Evolutionary conservation across 2,888 invertebrate genomes (phyloP), one percentile per base, ranked within the genome.

Genomic region (Magallana nippona): DNA sequence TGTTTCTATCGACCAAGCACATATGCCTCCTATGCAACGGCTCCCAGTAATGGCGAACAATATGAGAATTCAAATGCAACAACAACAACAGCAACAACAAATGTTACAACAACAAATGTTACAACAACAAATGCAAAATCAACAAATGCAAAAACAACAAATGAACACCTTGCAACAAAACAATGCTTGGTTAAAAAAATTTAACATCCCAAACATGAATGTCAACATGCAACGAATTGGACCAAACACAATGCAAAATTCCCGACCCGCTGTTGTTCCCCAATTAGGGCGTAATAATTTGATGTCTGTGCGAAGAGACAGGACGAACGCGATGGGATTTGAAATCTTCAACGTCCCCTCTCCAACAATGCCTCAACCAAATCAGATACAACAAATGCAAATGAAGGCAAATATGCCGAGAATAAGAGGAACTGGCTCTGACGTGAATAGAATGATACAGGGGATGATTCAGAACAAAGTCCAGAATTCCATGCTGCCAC

Each of bases 1-100:
- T 83, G 86, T 88, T 17, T 87, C 88, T 3, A 82, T 83, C 11
- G 88, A 88, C 58, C 82, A 87, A 85, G 32, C 78, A 5, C 56
- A 71, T 13, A 78, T 57, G 13, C 82, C 80, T 17, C 15, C 32
- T 55, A 56, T 57, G 27, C 55, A n/a, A 15, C 78, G 60, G 3
- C 27, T 58, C n/a, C 3, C 56, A 57, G 57, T 56, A 8, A 27
- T 32, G n/a, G 44, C n/a, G 0, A 71, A 71, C n/a, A 77, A 71
- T 63, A 82, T 82, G 79, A 19, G 17, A 19, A 55, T 79, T 15
- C 60, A 27, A 8, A 71, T 71, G 71, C 71, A 71, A 27, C 71
- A 71, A 15, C 63, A 63, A 27, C 71, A 71, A 71, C 71, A 62
- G 63, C 63, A 71, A 27, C 63, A 58, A 22, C 60, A 27, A 27